Evolutionary conservation across 2,888 invertebrate species (phyloP).

Genomic region (Dryadula phaetusa): DNA sequence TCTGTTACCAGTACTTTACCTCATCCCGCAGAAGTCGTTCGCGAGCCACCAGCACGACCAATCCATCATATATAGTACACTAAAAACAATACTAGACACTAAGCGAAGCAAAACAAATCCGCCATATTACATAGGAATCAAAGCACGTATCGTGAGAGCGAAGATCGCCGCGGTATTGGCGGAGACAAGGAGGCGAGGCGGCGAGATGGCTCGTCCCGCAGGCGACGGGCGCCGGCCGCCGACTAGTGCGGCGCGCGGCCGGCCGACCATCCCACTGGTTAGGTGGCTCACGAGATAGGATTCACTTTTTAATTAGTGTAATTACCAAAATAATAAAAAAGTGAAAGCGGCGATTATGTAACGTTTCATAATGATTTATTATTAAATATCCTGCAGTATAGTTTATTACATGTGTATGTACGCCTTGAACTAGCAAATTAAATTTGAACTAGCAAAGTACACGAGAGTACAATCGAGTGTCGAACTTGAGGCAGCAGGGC

Average conservation of each 20-base stretch:
- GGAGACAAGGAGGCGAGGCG: conserved; percentile 22
- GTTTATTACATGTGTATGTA: background rate
- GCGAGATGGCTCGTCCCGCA: conserved; percentile 16
- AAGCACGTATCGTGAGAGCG: conserved; percentile 24
- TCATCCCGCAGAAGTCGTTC: conserved; percentile 21
- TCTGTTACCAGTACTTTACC: conserved; percentile 24
- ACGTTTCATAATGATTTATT: background rate
- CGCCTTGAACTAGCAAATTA: no score
- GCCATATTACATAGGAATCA: background rate
- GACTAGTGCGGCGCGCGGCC: conserved; percentile 12
- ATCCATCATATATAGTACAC: conserved; percentile 18
- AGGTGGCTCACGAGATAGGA: background rate
- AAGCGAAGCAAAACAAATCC: conserved; percentile 21
- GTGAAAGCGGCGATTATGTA: background rate
- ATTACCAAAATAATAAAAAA: background rate
- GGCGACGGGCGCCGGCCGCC: conserved; percentile 4
- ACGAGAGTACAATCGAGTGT: conserved; percentile 6
- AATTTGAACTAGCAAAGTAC: background rate
- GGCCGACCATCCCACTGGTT: background rate
- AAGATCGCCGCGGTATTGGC: conserved; percentile 37
- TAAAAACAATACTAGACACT: background rate
- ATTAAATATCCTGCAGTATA: background rate
- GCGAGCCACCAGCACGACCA: conserved; percentile 21
- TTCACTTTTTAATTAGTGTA: conserved; percentile 6
- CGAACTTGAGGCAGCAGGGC: background rate